Percentiles rank a stretch among this genome's conserved stretches.
phyloP scores from a whole-genome alignment of 2,113 vertebrate species.

The Lynx canadensis region DNA sequence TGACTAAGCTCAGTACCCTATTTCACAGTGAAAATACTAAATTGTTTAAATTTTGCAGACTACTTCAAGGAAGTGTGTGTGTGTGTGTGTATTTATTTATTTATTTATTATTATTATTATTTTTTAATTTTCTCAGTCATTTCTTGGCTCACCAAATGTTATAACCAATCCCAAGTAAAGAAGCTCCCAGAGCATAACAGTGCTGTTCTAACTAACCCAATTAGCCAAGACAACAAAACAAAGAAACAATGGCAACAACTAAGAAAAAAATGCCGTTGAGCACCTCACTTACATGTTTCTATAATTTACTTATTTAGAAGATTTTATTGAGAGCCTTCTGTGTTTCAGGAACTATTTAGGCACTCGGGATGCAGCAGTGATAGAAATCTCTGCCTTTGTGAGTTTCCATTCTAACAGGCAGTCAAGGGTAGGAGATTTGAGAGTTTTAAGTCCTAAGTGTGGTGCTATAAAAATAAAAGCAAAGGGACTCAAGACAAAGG shows the following conservation, averaged over 20 bases:
- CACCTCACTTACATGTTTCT: not conserved
- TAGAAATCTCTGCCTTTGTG: not conserved
- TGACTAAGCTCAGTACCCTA: not conserved
- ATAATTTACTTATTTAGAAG: not conserved
- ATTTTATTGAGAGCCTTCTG: not conserved
- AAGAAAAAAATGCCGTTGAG: not conserved
- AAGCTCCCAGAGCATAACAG: not conserved
- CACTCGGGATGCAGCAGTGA: not conserved
- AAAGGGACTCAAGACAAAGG: not conserved
- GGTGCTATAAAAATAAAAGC: not conserved
- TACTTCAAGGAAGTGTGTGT: not conserved
- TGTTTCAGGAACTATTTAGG: not conserved
- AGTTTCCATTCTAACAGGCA: not conserved
- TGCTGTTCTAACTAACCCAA: not conserved
- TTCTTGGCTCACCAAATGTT: not conserved
- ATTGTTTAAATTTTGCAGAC: not conserved
- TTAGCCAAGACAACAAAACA: not conserved
- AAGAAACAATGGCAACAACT: not conserved
- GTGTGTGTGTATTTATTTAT: accelerated
- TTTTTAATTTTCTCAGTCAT: not conserved
- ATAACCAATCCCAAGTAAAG: not conserved
- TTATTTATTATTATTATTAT: too few relatives aligned
- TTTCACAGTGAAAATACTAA: not conserved
- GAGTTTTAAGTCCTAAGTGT: not conserved
- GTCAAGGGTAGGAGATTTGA: not conserved